These are phyloP conservation scores for Latrodectus hesperus DNA, from an alignment of 2,888 invertebrate species.

Conservation along the genomic window DNA sequence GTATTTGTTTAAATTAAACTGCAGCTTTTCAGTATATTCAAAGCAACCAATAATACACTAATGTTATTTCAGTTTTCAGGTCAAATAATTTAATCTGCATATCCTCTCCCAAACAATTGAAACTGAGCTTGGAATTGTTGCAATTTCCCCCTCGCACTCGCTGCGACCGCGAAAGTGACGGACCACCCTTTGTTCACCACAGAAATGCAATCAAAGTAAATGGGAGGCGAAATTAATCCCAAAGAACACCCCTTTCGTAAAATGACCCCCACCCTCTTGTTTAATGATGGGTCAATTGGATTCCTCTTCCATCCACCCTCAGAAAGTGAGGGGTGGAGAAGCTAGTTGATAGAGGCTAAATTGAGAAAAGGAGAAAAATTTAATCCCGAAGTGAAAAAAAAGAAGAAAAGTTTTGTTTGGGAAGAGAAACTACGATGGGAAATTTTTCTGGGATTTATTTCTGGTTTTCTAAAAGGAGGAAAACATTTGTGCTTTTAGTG, in stretches of 20 bases:
- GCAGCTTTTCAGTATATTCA: too few relatives aligned
- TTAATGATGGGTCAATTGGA: conserved; percentile 46
- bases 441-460: background rate
- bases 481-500: background rate
- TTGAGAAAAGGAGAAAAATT: conserved; percentile 12
- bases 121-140: background rate
- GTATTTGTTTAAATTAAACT: too few relatives aligned
- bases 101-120: too few relatives aligned
- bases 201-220: conserved; percentile 54
- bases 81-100: too few relatives aligned
- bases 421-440: conserved; percentile 1
- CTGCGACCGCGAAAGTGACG: conserved; percentile 6
- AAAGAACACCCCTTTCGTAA: conserved; percentile 5
- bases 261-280: conserved; percentile 7
- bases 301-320: conserved; percentile 1
- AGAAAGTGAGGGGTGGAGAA: background rate
- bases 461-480: background rate
- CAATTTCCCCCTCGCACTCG: background rate
- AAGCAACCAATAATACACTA: too few relatives aligned
- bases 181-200: background rate
- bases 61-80: too few relatives aligned
- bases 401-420: conserved; percentile 25
- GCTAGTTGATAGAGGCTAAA: background rate
- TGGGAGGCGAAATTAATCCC: conserved; percentile 41
- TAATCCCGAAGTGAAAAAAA: background rate